A percentile compares a stretch with the other conserved stretches of the same genome.
These are phyloP conservation scores for Drosophila littoralis DNA, from an alignment of 1,140 invertebrate genomes.

Conservation along the genomic window DNA sequence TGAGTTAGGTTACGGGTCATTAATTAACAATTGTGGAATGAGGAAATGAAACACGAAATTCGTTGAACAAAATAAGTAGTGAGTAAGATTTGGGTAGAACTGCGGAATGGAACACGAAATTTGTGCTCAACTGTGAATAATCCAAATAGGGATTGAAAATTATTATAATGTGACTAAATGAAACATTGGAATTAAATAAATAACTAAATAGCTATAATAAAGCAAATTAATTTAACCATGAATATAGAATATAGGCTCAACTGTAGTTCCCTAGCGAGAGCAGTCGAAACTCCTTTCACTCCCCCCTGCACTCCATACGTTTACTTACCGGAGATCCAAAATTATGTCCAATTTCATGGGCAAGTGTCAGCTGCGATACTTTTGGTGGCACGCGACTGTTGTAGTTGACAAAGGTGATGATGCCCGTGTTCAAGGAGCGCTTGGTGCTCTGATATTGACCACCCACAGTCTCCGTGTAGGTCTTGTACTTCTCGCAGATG, in stretches of 20 bases:
- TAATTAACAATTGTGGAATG: neutral
- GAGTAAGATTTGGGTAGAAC: neutral
- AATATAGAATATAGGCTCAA: too few relatives aligned
- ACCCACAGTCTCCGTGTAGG: constrained; percentile 97
- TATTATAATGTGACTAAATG: neutral
- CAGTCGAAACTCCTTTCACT: neutral
- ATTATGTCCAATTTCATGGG: constrained; percentile 99
- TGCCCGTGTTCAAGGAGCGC: constrained; percentile 98
- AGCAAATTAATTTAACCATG: neutral
- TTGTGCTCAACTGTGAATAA: neutral
- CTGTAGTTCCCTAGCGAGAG: too few relatives aligned
- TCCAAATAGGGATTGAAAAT: too few relatives aligned
- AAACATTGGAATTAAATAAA: neutral
- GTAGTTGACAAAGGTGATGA: constrained; percentile 99
- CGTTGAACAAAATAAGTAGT: neutral
- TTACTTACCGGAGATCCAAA: constrained; percentile 97
- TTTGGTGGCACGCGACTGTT: constrained; percentile 97
- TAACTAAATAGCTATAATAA: too few relatives aligned
- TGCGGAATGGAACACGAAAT: neutral
- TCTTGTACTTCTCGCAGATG: constrained; percentile 99
- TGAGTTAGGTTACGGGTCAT: too few relatives aligned
- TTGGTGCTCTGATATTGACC: constrained; percentile 97
- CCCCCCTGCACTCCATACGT: neutral
- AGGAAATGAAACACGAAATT: neutral
- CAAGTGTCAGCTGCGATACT: constrained; percentile 98